Evolutionary conservation across 1,140 invertebrate species (phyloP), one percentile per base, ranked within the genome.

Genomic region (Pemphigus obesinymphae): DNA sequence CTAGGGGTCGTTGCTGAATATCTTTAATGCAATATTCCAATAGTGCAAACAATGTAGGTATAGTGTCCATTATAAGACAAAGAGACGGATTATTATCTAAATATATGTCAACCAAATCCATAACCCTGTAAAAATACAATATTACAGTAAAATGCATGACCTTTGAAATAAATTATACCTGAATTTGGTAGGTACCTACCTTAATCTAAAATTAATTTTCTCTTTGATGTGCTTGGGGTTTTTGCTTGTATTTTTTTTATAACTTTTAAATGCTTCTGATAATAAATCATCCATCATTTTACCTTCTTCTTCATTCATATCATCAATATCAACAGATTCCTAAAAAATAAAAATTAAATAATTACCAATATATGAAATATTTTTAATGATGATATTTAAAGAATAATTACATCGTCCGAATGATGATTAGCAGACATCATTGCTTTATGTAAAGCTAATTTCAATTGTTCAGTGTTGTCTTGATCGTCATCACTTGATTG

Each of bases 221-320:
- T 80, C 76, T 80, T 80, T 80, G 2, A 80, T 80, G 5, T 80
- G 53, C 63, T 80, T 80, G 31, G 55, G 37, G 17, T 63, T 80
- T 34, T 80, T 80, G 17, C 26, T 63, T 29, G 76, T 63, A 61
- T 89, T 90, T 82, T 91, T 89, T 83, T 89, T 90, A 80, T 91
- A 89, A 78, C 91, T 88, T 84, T 89, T 91, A 85, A 95, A 94
- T 2, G 92, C 92, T 58, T 90, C 89, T 1, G 91, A 91, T 34
- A 95, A 85, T 2, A 91, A 91, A 84, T 90, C 87, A 85, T 95
- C 90, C 5, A 94, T 86, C 83, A 90, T 90, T 83, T 91, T 90
- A 7, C 93, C 93, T 86, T 94, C 92, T 83, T 90, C 91, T 84
- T 95, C 93, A 82, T 89, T 89, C 58, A 95, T 91, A 83, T 93